A percentile compares a stretch with the other conserved stretches of the same genome.
These are phyloP conservation scores for Eunapius fragilis DNA, from an alignment of 37 sponge, comb jelly and placozoan species.

Conservation along the genomic window DNA sequence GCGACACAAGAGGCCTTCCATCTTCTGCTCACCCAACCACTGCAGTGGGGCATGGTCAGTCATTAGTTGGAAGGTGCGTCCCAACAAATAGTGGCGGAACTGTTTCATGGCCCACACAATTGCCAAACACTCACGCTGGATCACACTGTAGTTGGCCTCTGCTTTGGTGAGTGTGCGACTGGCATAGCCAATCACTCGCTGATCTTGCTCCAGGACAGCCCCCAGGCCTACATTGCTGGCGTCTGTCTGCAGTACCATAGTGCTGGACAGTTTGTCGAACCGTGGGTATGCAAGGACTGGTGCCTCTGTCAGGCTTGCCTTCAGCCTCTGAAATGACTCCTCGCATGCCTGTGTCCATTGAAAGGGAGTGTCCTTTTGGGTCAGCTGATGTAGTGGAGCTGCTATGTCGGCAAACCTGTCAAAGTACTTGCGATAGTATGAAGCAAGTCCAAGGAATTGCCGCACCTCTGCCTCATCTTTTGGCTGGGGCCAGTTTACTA, in stretches of 20 bases:
- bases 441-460: conserved; percentile 56
- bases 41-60: conserved; percentile 65
- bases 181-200: conserved; percentile 45
- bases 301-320: conserved; percentile 23
- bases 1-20: conserved; percentile 53
- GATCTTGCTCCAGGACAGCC: conserved; percentile 57
- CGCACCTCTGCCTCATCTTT: conserved; percentile 14
- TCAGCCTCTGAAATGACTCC: too few relatives aligned
- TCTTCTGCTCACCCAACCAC: conserved; percentile 62
- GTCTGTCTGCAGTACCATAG: conserved; percentile 64
- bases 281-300: conserved; percentile 58
- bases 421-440: conserved; percentile 60
- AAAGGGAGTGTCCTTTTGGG: conserved; percentile 42
- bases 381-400: conserved; percentile 45
- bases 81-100: conserved; percentile 63
- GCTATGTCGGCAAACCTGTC: conserved; percentile 55
- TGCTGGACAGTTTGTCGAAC: conserved; percentile 18
- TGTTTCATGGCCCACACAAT: conserved; percentile 49
- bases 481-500: too few relatives aligned
- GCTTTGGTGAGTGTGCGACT: conserved; percentile 51
- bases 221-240: conserved; percentile 65
- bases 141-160: conserved; percentile 54
- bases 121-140: conserved; percentile 38
- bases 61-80: conserved; percentile 24
- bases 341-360: too few relatives aligned